phyloP scores from a whole-genome alignment of 2,113 vertebrate genomes.

The Mormoops blainvillei region DNA sequence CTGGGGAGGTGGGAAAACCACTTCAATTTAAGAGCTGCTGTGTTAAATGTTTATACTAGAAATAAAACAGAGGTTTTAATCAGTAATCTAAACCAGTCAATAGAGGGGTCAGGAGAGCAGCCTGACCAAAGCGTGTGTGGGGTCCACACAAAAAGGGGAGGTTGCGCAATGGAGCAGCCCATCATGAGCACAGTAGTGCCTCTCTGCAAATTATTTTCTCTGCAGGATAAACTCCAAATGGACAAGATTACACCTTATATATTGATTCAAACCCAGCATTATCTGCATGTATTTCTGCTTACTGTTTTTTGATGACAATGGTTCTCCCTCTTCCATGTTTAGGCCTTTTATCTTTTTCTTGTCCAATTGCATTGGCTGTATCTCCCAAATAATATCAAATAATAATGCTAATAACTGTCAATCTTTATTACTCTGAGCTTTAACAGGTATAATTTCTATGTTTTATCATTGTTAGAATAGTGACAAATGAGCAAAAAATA shows the following conservation, averaged over 20 bases:
- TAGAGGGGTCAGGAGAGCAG: neutral
- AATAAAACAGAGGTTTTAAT: neutral
- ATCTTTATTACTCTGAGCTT: neutral
- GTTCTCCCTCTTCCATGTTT: neutral
- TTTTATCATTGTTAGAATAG: neutral
- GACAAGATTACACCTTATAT: neutral
- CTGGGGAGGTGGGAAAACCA: neutral
- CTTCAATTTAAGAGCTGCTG: neutral
- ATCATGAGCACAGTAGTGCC: fast-evolving
- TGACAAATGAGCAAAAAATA: neutral
- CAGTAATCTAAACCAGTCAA: neutral
- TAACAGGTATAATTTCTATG: neutral
- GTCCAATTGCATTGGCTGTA: neutral
- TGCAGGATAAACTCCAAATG: neutral
- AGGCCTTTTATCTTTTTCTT: conserved; percentile 24
- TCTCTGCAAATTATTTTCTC: neutral
- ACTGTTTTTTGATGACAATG: neutral
- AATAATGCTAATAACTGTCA: neutral
- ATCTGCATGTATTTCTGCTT: neutral
- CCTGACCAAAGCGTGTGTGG: too few relatives aligned
- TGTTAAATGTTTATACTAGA: neutral
- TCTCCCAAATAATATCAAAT: neutral
- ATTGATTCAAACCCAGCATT: neutral
- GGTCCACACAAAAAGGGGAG: neutral
- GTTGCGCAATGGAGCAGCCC: neutral